Evolutionary conservation across 23 tunicate species (phyloP), one percentile per base, ranked within the genome.

Genomic region (Oikopleura dioica): DNA sequence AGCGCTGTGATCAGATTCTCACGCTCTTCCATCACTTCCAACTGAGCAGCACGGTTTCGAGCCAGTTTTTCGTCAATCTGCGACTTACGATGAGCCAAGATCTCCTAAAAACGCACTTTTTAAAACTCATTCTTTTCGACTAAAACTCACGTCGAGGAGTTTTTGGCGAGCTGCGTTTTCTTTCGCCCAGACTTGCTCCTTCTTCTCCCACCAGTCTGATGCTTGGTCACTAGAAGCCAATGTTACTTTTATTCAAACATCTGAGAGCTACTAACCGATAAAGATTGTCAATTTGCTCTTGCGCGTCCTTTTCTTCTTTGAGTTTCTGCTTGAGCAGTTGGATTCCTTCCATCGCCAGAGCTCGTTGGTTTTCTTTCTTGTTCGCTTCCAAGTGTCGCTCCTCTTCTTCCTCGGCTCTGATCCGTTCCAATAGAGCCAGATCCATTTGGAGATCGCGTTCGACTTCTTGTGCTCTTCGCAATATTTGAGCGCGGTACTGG

Each of bases 281-380:
- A 2, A 63, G 72, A 23, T 12, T 63, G 16, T 63, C 72, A 63
- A 63, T 63, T 28, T 63, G 30, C 26, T 63, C 32, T 63, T 63
- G 72, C 2, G 72, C 72, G 4, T 63, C 30, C 26, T 63, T 63
- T 63, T 63, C 72, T 63, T 63, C 72, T 63, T 63, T 63, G 33
- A 63, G 33, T 28, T 63, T 63, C 32, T 12, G 30, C 33, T 63
- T 63, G 30, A 63, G 72, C 72, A 63, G 33, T 16, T 63, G 30
- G 33, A 63, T 63, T 2, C 30, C 72, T 63, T 63, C 72, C 72
- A 44, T 44, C 26, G 26, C 72, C 72, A 12, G 72, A 63, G 72
- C 72, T 2, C 29, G 26, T n/a, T n/a, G n/a, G n/a, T n/a, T n/a
- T n/a, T n/a, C n/a, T n/a, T n/a, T n/a, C n/a, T n/a, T n/a, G n/a